Evolutionary conservation across 2,888 invertebrate species (phyloP).

Genomic region (Cheilosia impressa): DNA sequence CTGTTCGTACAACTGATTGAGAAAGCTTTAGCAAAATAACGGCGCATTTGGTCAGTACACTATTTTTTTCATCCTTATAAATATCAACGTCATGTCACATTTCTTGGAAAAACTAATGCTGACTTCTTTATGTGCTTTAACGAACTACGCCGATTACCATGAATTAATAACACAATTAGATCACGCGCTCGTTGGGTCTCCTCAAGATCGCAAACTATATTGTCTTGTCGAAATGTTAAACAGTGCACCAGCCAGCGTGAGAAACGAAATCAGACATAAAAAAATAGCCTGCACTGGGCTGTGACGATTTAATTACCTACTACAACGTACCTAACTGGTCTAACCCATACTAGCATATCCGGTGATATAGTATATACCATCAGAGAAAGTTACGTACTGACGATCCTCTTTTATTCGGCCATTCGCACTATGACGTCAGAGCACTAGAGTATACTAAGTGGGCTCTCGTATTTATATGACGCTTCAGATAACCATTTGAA

Average conservation of each 20-base stretch:
- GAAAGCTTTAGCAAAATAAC: no score
- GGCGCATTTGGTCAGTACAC: no score
- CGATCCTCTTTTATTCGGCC: background rate
- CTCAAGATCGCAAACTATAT: background rate
- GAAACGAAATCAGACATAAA: slow-evolving; percentile 25
- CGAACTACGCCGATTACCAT: no score
- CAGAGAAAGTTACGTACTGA: slow-evolving; percentile 20
- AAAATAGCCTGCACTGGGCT: slow-evolving; percentile 42
- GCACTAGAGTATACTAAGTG: background rate
- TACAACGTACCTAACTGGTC: slow-evolving; percentile 24
- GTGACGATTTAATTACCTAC: slow-evolving; percentile 53
- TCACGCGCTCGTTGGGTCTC: background rate
- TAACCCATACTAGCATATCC: background rate
- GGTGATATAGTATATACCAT: slow-evolving; percentile 11
- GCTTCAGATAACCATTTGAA: background rate
- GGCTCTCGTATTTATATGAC: background rate
- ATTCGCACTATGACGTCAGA: slow-evolving; percentile 2
- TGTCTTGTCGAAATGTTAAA: background rate
- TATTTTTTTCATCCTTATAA: no score
- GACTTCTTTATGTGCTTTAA: no score
- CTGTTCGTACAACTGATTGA: no score
- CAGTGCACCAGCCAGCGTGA: slow-evolving; percentile 10
- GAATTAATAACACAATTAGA: background rate
- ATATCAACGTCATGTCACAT: no score
- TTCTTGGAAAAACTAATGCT: no score